A percentile compares a stretch with the other conserved stretches of the same genome.
Evolutionary conservation across 2,113 vertebrate species (phyloP).

Genomic region (Oryzias celebensis): DNA sequence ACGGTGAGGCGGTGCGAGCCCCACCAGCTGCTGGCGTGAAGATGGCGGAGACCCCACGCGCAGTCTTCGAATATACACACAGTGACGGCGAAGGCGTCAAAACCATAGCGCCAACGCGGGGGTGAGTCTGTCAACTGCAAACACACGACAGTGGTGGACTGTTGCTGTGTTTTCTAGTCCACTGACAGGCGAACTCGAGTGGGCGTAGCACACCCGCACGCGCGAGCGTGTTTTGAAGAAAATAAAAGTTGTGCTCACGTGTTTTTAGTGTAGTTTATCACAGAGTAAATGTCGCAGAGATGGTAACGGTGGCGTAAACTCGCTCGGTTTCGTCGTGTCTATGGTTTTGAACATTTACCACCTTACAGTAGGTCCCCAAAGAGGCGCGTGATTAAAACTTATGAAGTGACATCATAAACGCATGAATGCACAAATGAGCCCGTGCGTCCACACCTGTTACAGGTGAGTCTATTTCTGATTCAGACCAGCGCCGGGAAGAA

Average conservation of each 20-base stretch:
- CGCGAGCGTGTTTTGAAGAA: constrained; percentile 51
- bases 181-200: constrained; percentile 55
- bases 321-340: background rate
- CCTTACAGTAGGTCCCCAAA: constrained; percentile 40
- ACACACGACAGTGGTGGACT: constrained; percentile 1
- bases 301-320: background rate
- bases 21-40: constrained; percentile 49
- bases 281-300: background rate
- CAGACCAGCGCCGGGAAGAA: too few relatives aligned
- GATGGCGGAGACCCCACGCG: constrained; percentile 79
- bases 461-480: background rate
- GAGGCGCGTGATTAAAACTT: constrained; percentile 31
- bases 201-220: constrained; percentile 55
- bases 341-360: constrained; percentile 24
- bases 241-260: constrained; percentile 52
- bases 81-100: constrained; percentile 72
- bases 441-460: constrained; percentile 6
- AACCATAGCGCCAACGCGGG: constrained; percentile 60
- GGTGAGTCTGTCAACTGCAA: constrained; percentile 63
- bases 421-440: too few relatives aligned
- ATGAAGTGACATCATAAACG: too few relatives aligned
- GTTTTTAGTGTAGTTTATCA: constrained; percentile 16
- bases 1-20: constrained; percentile 33
- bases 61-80: constrained; percentile 73
- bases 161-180: constrained; percentile 24